Evolutionary conservation across 2,797 vertebrate species (phyloP), one percentile per base, ranked within the genome.

Genomic region (Rhincodon typus): DNA sequence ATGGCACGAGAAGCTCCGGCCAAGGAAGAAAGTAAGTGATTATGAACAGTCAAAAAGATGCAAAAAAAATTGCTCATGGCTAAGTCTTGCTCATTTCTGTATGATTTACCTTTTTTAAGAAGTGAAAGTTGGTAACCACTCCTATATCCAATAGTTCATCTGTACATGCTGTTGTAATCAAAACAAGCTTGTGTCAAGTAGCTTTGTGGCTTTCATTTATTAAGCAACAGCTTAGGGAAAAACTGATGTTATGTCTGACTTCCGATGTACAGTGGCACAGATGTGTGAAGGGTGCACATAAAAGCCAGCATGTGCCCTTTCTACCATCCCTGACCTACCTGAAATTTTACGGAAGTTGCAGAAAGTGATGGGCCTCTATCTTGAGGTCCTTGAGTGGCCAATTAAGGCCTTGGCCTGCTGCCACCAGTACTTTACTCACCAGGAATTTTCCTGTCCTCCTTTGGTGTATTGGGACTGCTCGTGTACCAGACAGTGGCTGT

Each of bases 1-100:
- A 0, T 99, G 99, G 99, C 97, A 98, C 95, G 99, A 99, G 42
- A 98, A 97, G 62, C 98, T 99, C 79, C 98, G 98, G 96, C 98
- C 98, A 3, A 98, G 99, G 95, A 99, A 99, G 96, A 99, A 98
- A 98, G 99, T 99, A 97, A 25, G 90, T 69, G 23, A 62, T 84
- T 46, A 25, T 25, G 38, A 46, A 46, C 5, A 84, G 21, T 84
- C 79, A 82, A 21, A 42, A 23, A 84, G 46, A 84, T 93, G 10
- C 69, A 93, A 8, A 67, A 67, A 38, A 38, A 3, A 67, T 67
- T 90, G 10, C 62, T 67, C 15, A 4, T 84, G 38, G 10, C 79
- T 4, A 38, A 79, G 13, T 17, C 38, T 25, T 84, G 17, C 46
- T 46, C 19, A 84, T 84, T 84, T 21, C 21, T 25, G 42, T 84